These are phyloP conservation scores for Plectrocnemia conspersa DNA, from an alignment of 1,140 invertebrate genomes.

Conservation along the genomic window DNA sequence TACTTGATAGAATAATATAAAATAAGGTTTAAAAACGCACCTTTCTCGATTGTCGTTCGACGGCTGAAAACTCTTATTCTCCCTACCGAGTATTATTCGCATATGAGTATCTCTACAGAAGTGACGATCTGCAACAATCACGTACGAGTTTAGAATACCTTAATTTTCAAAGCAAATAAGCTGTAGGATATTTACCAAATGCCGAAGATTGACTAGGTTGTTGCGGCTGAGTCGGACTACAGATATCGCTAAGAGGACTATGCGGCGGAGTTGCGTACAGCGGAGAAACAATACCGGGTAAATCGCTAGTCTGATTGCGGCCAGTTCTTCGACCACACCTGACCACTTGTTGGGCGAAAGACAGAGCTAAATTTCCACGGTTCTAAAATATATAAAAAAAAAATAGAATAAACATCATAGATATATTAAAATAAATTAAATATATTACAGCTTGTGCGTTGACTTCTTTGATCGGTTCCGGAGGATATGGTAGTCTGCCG, in stretches of 20 bases:
- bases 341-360: constrained; percentile 49
- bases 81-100: constrained; percentile 77
- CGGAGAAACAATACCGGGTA: constrained; percentile 50
- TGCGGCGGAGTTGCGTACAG: constrained; percentile 79
- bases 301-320: constrained; percentile 34
- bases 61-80: constrained; percentile 45
- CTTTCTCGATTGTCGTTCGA: constrained; percentile 36
- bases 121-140: constrained; percentile 53
- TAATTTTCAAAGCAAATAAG: no score
- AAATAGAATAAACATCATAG: neutral
- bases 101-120: constrained; percentile 85
- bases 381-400: constrained; percentile 31
- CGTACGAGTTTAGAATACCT: no score
- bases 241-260: constrained; percentile 70
- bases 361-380: constrained; percentile 41
- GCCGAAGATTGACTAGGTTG: neutral
- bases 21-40: constrained; percentile 20
- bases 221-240: constrained; percentile 47
- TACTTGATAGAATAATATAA: neutral
- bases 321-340: constrained; percentile 41
- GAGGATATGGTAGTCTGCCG: constrained; percentile 3
- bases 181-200: constrained; percentile 8
- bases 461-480: constrained; percentile 12
- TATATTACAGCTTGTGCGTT: neutral
- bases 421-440: constrained; percentile 6